Conservation (phyloP, 1,140 invertebrate genomes). For the Penaeus vannamei region DNA sequence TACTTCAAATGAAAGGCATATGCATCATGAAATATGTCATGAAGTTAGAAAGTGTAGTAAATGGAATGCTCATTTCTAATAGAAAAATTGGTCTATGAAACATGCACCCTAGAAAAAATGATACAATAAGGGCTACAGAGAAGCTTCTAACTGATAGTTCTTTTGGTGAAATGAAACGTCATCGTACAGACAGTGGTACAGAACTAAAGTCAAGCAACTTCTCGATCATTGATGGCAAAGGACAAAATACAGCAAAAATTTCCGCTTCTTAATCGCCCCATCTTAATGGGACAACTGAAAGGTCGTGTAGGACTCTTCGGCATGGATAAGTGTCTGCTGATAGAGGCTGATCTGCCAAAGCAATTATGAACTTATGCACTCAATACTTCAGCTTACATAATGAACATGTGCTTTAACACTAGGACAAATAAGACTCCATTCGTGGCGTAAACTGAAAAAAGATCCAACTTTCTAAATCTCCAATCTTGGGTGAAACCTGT, state of each 20-base stretch:
- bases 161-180: background rate
- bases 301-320: conserved; percentile 35
- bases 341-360: conserved; percentile 37
- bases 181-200: background rate
- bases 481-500: too few species aligned
- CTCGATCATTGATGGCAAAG: conserved; percentile 14
- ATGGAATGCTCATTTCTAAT: conserved; percentile 22
- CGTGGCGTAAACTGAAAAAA: conserved; percentile 13
- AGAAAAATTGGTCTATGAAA: background rate
- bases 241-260: conserved; percentile 22
- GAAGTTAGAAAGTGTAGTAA: conserved; percentile 26
- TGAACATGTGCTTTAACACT: too few species aligned
- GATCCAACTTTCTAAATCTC: conserved; percentile 19
- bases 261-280: conserved; percentile 25
- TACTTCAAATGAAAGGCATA: conserved; percentile 5
- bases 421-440: background rate
- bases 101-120: background rate
- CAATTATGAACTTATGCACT: conserved; percentile 17
- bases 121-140: conserved; percentile 17
- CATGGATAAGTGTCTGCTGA: conserved; percentile 26
- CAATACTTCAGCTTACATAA: conserved; percentile 1
- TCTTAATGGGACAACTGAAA: conserved; percentile 35
- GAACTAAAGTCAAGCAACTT: conserved; percentile 9
- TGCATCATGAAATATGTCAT: conserved; percentile 21
- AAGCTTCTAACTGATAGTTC: background rate